Conservation (phyloP, 2,888 invertebrate genomes). For the Sminthurinus aureus region DNA sequence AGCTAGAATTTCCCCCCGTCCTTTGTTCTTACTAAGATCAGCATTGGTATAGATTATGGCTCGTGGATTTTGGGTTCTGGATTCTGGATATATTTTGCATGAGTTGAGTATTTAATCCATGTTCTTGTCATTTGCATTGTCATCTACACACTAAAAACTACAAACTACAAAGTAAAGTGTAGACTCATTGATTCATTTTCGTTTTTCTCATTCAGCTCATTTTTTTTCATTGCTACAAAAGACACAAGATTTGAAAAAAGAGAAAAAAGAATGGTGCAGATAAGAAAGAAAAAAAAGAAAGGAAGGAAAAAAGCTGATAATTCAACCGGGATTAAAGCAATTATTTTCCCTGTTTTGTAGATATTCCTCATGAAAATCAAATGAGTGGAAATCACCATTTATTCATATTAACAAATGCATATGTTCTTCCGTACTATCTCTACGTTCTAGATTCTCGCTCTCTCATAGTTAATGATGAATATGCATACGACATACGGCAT, state of each 20-base stretch:
- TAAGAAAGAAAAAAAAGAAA: conserved; percentile 9
- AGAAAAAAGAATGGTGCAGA: not conserved
- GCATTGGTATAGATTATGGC: too few species aligned
- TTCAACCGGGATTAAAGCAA: conserved; percentile 39
- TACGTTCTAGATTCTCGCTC: not conserved
- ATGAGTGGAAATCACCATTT: conserved; percentile 26
- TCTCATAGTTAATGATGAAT: not conserved
- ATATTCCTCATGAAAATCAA: conserved; percentile 18
- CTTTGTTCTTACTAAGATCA: not conserved
- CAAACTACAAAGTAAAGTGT: too few species aligned
- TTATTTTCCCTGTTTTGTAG: conserved; percentile 33
- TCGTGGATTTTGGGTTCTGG: not conserved
- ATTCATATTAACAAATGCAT: conserved; percentile 7
- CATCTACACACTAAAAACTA: not conserved
- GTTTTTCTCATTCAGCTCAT: not conserved
- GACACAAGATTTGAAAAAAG: not conserved
- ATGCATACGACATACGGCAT: not conserved
- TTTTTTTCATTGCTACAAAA: not conserved
- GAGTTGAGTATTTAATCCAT: too few species aligned
- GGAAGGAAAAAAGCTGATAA: conserved; percentile 23
- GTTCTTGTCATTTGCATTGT: not conserved
- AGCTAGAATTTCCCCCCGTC: too few species aligned
- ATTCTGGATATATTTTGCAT: too few species aligned
- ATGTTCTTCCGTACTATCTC: not conserved
- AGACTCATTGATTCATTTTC: not conserved